Evolutionary conservation across 1,140 invertebrate species (phyloP), one percentile per base, ranked within the genome.

Genomic region (Hypothenemus hampei): DNA sequence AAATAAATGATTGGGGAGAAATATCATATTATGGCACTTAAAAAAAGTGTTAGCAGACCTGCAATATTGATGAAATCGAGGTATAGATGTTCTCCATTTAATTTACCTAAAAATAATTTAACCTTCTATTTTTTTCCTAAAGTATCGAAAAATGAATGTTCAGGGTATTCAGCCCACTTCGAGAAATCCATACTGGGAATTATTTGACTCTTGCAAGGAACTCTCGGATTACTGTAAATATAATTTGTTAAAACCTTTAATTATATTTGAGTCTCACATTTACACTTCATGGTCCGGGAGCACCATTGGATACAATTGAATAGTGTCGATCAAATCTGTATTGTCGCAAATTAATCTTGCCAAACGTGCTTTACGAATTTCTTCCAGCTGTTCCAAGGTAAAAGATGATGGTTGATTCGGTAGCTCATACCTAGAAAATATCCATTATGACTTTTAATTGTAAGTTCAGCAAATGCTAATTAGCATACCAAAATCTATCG

Each of bases 331-430:
- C 23, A 92, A 78, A 70, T 97, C 93, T 1, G 89, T 93, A 67
- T 97, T 98, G 68, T 97, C 92, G 72, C 96, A 99, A 46, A 98
- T 88, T 26, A 98, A 74, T 53, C 91, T 80, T 0, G 93, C 85
- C 0, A 98, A 75, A 60, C 85, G 83, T 0, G 85, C 74, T 71
- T 96, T 96, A 47, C 90, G 81, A 43, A 99, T 84, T 74, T 98
- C 92, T 51, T 82, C 79, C 33, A 98, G 70, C 77, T 99, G 96
- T 66, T 91, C 90, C 65, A 80, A 81, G 1, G 88, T 90, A 70
- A 96, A 96, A 1, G 90, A 89, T 18, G 92, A 94, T 1, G 91
- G 92, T 65, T 93, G 89, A 67, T 93, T 86, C 4, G 87, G 86
- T 46, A 95, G 79, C 70, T 97, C 95, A 65, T 93, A 98, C 77